These are phyloP conservation scores for Zalophus californianus DNA, from an alignment of 2,797 vertebrate species.

Conservation along the genomic window DNA sequence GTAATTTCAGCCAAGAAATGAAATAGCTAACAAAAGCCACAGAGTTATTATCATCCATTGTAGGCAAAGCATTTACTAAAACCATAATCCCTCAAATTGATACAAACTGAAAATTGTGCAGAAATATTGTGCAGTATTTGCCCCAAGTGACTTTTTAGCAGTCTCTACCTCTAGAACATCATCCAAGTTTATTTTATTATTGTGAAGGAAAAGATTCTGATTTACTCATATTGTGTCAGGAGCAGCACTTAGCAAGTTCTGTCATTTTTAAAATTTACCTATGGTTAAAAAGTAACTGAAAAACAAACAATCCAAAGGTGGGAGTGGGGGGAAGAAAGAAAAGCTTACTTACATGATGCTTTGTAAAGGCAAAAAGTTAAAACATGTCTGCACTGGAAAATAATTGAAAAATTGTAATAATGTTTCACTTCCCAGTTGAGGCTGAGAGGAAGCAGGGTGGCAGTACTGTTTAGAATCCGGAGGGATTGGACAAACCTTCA, in stretches of 20 bases:
- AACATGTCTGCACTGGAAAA: neutral
- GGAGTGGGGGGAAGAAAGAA: neutral
- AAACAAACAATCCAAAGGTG: neutral
- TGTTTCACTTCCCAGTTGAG: slow-evolving; percentile 27
- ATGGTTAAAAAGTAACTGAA: slow-evolving; percentile 1
- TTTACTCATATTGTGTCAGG: neutral
- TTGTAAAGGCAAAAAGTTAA: slow-evolving; percentile 25
- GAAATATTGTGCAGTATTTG: slow-evolving; percentile 33
- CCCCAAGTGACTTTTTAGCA: slow-evolving; percentile 15
- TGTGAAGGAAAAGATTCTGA: slow-evolving; percentile 46
- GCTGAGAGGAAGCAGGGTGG: neutral
- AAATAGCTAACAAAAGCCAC: slow-evolving; percentile 55
- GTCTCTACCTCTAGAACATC: neutral
- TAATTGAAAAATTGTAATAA: neutral
- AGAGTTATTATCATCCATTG: neutral
- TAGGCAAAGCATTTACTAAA: slow-evolving; percentile 60
- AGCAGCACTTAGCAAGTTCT: slow-evolving; percentile 25
- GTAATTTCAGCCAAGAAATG: slow-evolving; percentile 60
- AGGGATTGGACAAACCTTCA: neutral
- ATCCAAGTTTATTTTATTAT: slow-evolving; percentile 43
- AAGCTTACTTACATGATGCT: neutral
- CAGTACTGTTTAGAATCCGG: neutral
- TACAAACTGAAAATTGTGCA: slow-evolving; percentile 22
- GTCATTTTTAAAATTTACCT: slow-evolving; percentile 22
- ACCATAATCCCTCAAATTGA: slow-evolving; percentile 8